Evolutionary conservation across 2,888 invertebrate genomes (phyloP), one percentile per base, ranked within the genome.

Genomic region (Cordylochernes scorpioides): DNA sequence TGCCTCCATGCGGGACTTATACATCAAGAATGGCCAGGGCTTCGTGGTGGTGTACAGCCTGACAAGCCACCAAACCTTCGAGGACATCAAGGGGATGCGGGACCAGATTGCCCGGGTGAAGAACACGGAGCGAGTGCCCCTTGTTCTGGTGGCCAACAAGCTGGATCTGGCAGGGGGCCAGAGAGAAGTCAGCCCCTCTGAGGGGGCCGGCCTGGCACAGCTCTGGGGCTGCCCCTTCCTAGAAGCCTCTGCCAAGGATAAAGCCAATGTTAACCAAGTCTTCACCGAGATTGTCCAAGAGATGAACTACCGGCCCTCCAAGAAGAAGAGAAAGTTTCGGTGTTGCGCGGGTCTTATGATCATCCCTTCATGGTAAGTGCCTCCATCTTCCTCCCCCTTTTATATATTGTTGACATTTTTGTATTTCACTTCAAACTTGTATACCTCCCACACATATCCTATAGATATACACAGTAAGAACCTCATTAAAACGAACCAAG

Each of bases 231-330:
- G 38, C 22, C 42, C 42, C 5, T 42, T 42, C 24, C 35, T 55
- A 39, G 97, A 99, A 62, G 86, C 91, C 42, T 88, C 88, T 39
- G 97, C 97, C 49, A 94, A 97, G 62, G 82, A 78, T 61, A 71
- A 75, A 60, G 86, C 82, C 56, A 97, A 94, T 60, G 97, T 97
- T 48, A 91, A 97, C 62, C 88, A 91, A 62, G 80, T 94, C 59
- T 97, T 97, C 62, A 91, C 94, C 41, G 97, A 97, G 62, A 91
- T 97, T 49, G 97, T 97, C 53, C 72, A 94, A 49, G 94, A 97
- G 68, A 97, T 99, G 88, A 97, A 94, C 68, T 75, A 78, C 68
- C 80, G 78, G 57, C 84, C 38, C 15, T 28, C 33, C 27, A 33
- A 30, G 28, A 35, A 35, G 24, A 38, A 35, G 31, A 33, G 30